Conservation (phyloP, 2,113 vertebrate genomes). For the Megalops atlanticus region DNA sequence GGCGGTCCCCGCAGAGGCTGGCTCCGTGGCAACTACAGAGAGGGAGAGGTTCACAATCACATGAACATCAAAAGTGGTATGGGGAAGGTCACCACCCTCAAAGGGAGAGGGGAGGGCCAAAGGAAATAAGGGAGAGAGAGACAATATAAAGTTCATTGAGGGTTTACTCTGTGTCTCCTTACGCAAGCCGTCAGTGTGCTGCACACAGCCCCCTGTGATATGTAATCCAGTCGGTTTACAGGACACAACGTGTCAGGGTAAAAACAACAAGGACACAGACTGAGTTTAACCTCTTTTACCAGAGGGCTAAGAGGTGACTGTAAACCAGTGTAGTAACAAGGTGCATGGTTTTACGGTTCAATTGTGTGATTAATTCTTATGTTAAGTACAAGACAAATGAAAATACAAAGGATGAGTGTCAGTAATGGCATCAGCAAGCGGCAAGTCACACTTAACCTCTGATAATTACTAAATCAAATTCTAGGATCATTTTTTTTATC, state of each 20-base stretch:
- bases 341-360: too few species aligned
- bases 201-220: constrained; percentile 42
- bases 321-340: neutral
- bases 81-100: constrained; percentile 55
- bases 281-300: neutral
- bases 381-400: neutral
- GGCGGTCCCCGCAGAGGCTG: constrained; percentile 23
- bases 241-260: constrained; percentile 6
- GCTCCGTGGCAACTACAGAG: constrained; percentile 52
- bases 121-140: constrained; percentile 41
- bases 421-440: too few species aligned
- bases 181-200: constrained; percentile 44
- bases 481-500: too few species aligned
- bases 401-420: neutral
- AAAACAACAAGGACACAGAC: neutral
- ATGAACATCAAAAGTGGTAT: constrained; percentile 63
- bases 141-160: constrained; percentile 53
- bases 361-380: too few species aligned
- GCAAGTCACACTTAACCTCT: too few species aligned
- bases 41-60: constrained; percentile 47
- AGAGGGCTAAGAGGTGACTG: neutral
- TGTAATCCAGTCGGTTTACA: constrained; percentile 25
- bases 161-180: constrained; percentile 49
- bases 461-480: too few species aligned
- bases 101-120: constrained; percentile 52